phyloP scores from a whole-genome alignment of 2,888 invertebrate species.

The Yponomeuta cagnagella region DNA sequence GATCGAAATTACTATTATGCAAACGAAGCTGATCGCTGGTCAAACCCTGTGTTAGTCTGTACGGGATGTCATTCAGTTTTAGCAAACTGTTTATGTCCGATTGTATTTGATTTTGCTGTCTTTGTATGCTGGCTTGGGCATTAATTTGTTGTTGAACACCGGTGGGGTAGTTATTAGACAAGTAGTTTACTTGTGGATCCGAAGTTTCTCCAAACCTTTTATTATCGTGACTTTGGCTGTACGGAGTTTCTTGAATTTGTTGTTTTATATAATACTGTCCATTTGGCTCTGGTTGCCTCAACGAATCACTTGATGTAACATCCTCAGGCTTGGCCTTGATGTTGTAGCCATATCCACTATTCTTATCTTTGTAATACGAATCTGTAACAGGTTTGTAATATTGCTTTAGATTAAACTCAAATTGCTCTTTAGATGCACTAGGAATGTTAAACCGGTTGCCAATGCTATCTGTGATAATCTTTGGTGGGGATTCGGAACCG shows the following conservation, averaged over 20 bases:
- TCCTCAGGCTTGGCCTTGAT: constrained; percentile 57
- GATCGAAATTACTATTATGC: constrained; percentile 51
- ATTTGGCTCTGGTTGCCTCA: constrained; percentile 43
- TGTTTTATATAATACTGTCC: constrained; percentile 41
- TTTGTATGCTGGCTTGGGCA: constrained; percentile 33
- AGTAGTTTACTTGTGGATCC: constrained; percentile 37
- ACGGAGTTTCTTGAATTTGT: constrained; percentile 36
- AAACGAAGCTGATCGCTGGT: constrained; percentile 41
- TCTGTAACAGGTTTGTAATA: constrained; percentile 54
- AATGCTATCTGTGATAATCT: constrained; percentile 34
- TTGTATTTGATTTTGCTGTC: constrained; percentile 38
- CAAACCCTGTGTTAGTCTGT: constrained; percentile 50
- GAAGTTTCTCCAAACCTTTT: constrained; percentile 38
- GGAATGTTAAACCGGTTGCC: constrained; percentile 34
- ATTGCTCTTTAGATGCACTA: constrained; percentile 47
- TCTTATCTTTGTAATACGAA: constrained; percentile 63
- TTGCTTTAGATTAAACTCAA: constrained; percentile 46
- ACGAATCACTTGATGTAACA: constrained; percentile 32
- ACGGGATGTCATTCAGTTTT: constrained; percentile 61
- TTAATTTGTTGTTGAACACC: constrained; percentile 38
- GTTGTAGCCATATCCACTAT: constrained; percentile 50
- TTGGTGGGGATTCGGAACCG: constrained; percentile 42
- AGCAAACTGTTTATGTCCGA: constrained; percentile 48
- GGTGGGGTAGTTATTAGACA: constrained; percentile 41
- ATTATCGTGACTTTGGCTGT: constrained; percentile 36